Base-by-base conservation (phyloP, 1,140 invertebrate genomes). In the Panonychus citri region DNA sequence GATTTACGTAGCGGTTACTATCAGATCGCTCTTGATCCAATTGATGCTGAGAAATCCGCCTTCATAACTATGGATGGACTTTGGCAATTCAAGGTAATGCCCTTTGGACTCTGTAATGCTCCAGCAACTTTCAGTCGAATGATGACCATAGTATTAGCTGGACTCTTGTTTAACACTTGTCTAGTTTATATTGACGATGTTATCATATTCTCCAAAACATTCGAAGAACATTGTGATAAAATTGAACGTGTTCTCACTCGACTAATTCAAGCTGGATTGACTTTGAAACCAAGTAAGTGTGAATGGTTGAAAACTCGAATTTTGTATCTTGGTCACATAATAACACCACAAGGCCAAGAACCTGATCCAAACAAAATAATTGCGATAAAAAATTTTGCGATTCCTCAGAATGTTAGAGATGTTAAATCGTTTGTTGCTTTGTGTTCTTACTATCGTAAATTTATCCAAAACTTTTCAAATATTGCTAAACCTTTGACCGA, bases 351-450 rank as follows among this genome's bases (percentile, higher is more conserved):
- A 13, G 64, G 62, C 3, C 58, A 65, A 24, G 55, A 57, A 19
- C 27, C 62, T 13, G 61, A 67, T 57, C 61, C 59, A 7, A 57
- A 61, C 0, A 69, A 70, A 52, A 57, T 62, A 19, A 49, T 59
- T 19, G 59, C 59, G 13, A 57, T 69, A 7, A 54, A 51, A 15
- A 52, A 65, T 12, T 66, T 61, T 56, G 65, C 64, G 5, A 57
- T 50, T 5, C 66, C 67, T 21, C 59, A 3, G 13, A 66, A 60
- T 37, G 30, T 63, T 0, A 63, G 61, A 28, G 55, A 64, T 30
- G 34, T 69, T 1, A 37, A 61, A 56, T 42, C 53, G n/a, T 69
- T 69, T 55, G 39, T 69, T 4, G 64, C 65, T 40, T 56, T 66
- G 7, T 56, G 56, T 25, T 53, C 48, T 1, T 65, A 60, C 25